Evolutionary conservation across 2,113 vertebrate species (phyloP).

Genomic region (Triplophysa rosa): DNA sequence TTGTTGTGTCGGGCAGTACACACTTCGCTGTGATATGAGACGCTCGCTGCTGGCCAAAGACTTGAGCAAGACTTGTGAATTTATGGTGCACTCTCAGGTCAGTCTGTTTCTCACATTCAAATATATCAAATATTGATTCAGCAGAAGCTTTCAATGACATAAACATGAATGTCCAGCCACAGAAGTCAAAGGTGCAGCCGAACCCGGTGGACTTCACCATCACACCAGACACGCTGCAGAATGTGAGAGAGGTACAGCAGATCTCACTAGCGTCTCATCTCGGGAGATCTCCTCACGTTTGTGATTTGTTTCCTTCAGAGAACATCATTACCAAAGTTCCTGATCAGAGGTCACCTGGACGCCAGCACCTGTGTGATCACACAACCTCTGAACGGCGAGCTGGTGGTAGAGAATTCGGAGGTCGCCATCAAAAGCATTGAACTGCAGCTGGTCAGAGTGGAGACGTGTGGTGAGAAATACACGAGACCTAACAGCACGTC

Average conservation of each 20-base stretch:
- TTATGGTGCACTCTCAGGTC: constrained; percentile 91
- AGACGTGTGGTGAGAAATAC: constrained; percentile 88
- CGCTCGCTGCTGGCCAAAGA: constrained; percentile 93
- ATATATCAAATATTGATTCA: not conserved
- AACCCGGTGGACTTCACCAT: constrained; percentile 92
- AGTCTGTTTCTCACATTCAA: constrained; percentile 54
- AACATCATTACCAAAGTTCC: constrained; percentile 83
- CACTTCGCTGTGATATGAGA: constrained; percentile 91
- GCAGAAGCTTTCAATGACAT: not conserved
- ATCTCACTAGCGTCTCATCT: not conserved
- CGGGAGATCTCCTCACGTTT: not conserved
- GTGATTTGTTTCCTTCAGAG: constrained; percentile 67
- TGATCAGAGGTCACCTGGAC: constrained; percentile 86
- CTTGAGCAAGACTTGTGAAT: constrained; percentile 91
- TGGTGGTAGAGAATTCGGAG: constrained; percentile 87
- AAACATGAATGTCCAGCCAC: constrained; percentile 73
- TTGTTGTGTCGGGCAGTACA: constrained; percentile 75
- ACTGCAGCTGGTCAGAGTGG: constrained; percentile 93
- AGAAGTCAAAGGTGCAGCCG: constrained; percentile 82
- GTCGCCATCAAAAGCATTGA: constrained; percentile 89
- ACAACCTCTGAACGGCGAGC: constrained; percentile 87
- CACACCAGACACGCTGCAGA: constrained; percentile 92
- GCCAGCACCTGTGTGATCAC: constrained; percentile 90
- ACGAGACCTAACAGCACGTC: no score
- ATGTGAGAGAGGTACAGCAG: constrained; percentile 82